A percentile compares a stretch with the other conserved stretches of the same genome.
Conservation (phyloP, 2,797 vertebrate species). For the Xerus rutilus region DNA sequence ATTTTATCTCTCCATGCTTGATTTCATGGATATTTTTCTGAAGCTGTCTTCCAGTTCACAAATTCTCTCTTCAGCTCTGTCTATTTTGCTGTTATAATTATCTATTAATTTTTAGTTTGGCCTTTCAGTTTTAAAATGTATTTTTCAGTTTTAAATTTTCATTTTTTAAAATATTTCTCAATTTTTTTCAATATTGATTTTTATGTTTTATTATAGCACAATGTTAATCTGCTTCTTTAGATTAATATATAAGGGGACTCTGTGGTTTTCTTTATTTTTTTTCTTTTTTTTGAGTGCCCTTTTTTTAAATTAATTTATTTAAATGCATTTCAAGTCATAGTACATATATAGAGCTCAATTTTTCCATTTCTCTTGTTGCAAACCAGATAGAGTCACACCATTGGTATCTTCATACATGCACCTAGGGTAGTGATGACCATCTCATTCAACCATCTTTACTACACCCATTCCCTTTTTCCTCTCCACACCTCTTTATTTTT, state of each 20-base stretch:
- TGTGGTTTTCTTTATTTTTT: not conserved
- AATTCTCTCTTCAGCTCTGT: constrained; percentile 40
- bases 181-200: constrained; percentile 25
- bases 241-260: not conserved
- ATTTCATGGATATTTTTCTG: not conserved
- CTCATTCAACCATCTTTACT: too few relatives aligned
- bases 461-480: too few relatives aligned
- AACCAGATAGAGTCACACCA: too few relatives aligned
- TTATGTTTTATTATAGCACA: not conserved
- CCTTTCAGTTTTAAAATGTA: not conserved
- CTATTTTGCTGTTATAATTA: not conserved
- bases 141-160: constrained; percentile 7
- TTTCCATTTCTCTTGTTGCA: too few relatives aligned
- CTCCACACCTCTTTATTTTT: not conserved
- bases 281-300: too few relatives aligned
- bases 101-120: constrained; percentile 17
- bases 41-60: not conserved
- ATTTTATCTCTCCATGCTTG: not conserved
- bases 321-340: too few relatives aligned
- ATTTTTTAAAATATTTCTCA: not conserved
- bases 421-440: too few relatives aligned
- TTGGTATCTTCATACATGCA: too few relatives aligned
- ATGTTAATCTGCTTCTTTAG: not conserved
- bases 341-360: too few relatives aligned
- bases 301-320: too few relatives aligned